Evolutionary conservation across 2,113 vertebrate species (phyloP).

Genomic region (Parus major): DNA sequence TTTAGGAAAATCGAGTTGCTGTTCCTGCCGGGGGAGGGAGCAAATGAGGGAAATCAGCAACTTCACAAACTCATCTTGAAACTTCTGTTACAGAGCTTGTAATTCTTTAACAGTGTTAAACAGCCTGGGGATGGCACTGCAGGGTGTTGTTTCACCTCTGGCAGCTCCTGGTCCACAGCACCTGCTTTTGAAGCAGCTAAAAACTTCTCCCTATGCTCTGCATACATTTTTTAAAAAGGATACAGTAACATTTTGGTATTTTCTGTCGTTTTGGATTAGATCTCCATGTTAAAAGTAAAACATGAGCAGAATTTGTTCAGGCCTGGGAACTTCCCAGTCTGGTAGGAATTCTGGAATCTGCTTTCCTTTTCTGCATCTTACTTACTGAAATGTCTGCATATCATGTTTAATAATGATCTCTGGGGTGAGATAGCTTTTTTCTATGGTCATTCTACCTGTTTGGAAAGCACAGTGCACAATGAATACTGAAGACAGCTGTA

Average conservation of each 20-base stretch:
- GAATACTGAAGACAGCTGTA: not conserved
- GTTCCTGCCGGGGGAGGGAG: not conserved
- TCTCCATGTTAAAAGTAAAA: not conserved
- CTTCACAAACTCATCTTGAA: not conserved
- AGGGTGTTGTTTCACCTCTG: not conserved
- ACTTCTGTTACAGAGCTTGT: not conserved
- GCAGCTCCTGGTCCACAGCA: not conserved
- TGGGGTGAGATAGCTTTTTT: not conserved
- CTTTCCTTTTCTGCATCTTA: not conserved
- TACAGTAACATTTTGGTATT: not conserved
- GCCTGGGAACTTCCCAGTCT: not conserved
- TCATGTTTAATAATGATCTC: not conserved
- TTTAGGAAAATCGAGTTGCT: constrained; percentile 18
- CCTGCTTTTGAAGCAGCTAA: not conserved
- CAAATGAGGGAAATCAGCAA: not conserved
- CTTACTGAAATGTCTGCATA: not conserved
- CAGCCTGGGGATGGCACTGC: not conserved
- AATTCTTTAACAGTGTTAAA: not conserved
- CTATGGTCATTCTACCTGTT: not conserved
- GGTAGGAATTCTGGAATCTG: not conserved
- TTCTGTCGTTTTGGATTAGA: not conserved
- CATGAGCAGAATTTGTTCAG: not conserved
- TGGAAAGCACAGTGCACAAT: not conserved
- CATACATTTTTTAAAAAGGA: not conserved
- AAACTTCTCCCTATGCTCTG: not conserved